Evolutionary conservation across 2,888 invertebrate genomes (phyloP).

Genomic region (Patella depressa): DNA sequence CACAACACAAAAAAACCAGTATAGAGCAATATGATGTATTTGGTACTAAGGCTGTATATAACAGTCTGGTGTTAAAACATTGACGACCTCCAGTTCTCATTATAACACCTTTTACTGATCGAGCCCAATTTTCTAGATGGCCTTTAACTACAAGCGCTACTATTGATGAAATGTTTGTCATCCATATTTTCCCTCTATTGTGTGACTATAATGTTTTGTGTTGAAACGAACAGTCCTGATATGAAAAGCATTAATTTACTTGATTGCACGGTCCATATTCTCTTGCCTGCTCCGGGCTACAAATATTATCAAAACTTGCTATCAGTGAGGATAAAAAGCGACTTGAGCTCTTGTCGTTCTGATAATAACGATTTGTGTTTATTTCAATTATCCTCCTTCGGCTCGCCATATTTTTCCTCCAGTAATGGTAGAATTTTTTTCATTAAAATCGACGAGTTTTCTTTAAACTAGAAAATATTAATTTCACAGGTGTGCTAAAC

Average conservation of each 20-base stretch:
- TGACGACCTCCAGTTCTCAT: no score
- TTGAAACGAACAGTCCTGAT: constrained; percentile 8
- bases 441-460: no score
- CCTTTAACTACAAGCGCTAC: not conserved
- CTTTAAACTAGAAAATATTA: no score
- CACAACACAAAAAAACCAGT: no score
- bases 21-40: no score
- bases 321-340: not conserved
- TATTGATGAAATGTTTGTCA: not conserved
- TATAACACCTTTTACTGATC: not conserved
- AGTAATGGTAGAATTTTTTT: no score
- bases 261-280: constrained; percentile 7
- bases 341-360: not conserved
- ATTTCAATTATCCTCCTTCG: not conserved
- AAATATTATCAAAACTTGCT: not conserved
- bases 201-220: not conserved
- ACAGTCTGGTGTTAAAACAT: no score
- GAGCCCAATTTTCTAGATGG: not conserved
- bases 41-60: no score
- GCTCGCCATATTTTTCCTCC: not conserved
- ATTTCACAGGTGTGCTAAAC: no score
- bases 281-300: not conserved
- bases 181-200: constrained; percentile 1
- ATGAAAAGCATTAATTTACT: constrained; percentile 5
- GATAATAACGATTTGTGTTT: constrained; percentile 8